Base-by-base conservation (phyloP, 2,797 vertebrate genomes). In the Apodemus agrarius region DNA sequence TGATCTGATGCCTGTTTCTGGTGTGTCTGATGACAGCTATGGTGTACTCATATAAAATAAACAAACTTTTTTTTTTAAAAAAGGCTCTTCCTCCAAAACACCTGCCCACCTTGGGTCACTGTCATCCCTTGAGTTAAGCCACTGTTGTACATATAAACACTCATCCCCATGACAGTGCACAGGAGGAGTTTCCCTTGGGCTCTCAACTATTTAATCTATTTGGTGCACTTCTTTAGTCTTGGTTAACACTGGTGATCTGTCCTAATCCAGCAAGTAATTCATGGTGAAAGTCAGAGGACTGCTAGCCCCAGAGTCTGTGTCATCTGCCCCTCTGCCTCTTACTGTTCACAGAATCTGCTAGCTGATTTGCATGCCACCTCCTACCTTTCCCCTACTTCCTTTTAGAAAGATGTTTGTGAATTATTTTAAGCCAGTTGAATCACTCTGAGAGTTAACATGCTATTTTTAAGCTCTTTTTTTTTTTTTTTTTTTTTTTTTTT, bases 401-500 rank as follows among this genome's bases (percentile, higher is more conserved):
- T 97, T 93, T 85, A 95, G 95, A 96, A 96, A 95, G 94, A 90
- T 91, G 94, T 96, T 97, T 97, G 95, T 83, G 96, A 95, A 91
- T 97, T 98, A 97, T 95, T 97, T 96, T 97, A 96, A 97, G 95
- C 86, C 49, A 74, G 75, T 97, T 94, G 89, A 97, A 94, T 95
- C 95, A 95, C 74, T 94, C 84, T 91, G 90, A 95, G 94, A 95
- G 63, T 91, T 90, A 88, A 82, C 82, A 49, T 79, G 83, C 83
- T 96, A 94, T 95, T 97, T 98, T 97, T 95, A 97, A 97, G 83
- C 3, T 7, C 49, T 52, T 52, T 52, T 52, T 52, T 52, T 52
- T 52, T 52, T 81, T 95, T 96, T 93, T 49, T 7, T 6, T 54
- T 52, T 52, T 52, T 52, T 52, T 52, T 52, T 52, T 52, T 81